These are phyloP conservation scores for Notothenia rossii DNA, from an alignment of 2,113 vertebrate species.

Conservation along the genomic window DNA sequence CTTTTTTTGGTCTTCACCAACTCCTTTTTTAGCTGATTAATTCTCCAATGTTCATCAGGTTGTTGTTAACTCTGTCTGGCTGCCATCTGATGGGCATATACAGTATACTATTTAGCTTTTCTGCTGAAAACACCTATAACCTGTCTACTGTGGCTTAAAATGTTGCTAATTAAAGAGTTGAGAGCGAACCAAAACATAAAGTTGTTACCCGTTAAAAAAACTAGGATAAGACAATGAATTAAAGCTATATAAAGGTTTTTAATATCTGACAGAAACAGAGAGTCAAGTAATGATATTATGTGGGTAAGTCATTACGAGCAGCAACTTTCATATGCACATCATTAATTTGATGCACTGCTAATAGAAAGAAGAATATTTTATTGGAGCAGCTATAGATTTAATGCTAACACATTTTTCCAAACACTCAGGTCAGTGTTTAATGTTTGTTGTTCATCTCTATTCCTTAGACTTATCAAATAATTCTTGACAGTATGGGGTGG, in stretches of 20 bases:
- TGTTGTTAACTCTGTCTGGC: not conserved
- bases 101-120: not conserved
- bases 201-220: not conserved
- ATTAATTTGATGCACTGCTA: not conserved
- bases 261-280: not conserved
- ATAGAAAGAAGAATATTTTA: not conserved
- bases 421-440: not conserved
- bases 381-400: not conserved
- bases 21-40: not conserved
- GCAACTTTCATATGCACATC: not conserved
- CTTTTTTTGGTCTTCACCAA: not conserved
- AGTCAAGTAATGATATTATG: not conserved
- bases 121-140: not conserved
- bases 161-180: not conserved
- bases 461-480: constrained; percentile 17
- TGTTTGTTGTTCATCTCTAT: not conserved
- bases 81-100: not conserved
- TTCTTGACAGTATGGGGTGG: constrained; percentile 16
- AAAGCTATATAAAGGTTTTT: not conserved
- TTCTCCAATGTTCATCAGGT: not conserved
- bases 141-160: not conserved
- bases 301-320: not conserved
- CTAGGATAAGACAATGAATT: not conserved
- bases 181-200: not conserved
- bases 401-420: not conserved